Base-by-base conservation (phyloP, 2,888 invertebrate genomes). In the Papilio gigon region DNA sequence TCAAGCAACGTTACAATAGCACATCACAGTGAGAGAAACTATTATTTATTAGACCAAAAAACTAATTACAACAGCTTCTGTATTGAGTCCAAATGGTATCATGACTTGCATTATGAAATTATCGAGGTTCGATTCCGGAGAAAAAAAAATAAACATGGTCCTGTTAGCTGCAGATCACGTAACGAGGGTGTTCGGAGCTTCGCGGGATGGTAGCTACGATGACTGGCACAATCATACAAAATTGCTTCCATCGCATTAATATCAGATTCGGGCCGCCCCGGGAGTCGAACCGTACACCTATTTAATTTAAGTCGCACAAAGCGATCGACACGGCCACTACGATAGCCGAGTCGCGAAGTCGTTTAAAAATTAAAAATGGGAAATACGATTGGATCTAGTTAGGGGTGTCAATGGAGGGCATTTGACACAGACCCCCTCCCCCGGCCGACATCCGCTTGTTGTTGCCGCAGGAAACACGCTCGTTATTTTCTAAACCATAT, bases 301-400 rank as follows among this genome's bases (percentile, higher is more conserved):
- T 89, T 90, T 90, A 89, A 90, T 90, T 89, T 88, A 85, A 88
- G 85, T 80, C 83, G 85, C 83, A 90, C 89, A 90, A 90, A 83
- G 84, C 88, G 84, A 86, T 87, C 86, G 85, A 88, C 83, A 86
- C 83, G 82, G 77, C 79, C 82, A 84, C 85, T 85, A 83, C 84
- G 83, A 84, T 84, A 85, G 85, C 83, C 80, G 82, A 78, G 80
- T 83, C 79, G 81, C 82, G 80, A 81, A 84, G 80, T 81, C 80
- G 82, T 85, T 84, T 84, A 73, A 79, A 80, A 80, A 80, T 80
- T 76, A 78, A 80, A 79, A 77, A 75, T 75, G 77, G 77, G 73
- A 73, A 74, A 73, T 72, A 73, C 75, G 72, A 75, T 74, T 74
- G 75, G 75, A 77, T 77, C 80, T 80, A 79, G 81, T 80, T 82